Percentiles rank a stretch among this genome's conserved stretches.
Conservation (phyloP, 1,140 invertebrate genomes). For the Pseudomyrmex flavicornis region DNA sequence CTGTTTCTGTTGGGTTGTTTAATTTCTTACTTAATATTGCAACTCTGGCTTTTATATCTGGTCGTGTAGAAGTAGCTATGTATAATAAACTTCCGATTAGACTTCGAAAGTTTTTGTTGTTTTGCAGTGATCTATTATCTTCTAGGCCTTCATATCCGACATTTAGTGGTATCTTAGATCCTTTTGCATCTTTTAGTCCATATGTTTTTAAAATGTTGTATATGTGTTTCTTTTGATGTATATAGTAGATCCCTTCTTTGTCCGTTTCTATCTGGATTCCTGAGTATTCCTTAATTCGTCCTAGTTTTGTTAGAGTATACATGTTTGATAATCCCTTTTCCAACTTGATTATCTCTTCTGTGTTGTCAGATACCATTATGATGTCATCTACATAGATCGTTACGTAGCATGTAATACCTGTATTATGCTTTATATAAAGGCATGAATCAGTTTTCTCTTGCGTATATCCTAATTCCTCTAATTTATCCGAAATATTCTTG, state of each 20-base stretch:
- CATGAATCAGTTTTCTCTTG: not conserved
- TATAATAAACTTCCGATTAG: conserved; percentile 9
- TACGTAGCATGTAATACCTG: not conserved
- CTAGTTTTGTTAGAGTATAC: conserved; percentile 6
- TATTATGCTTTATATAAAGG: not conserved
- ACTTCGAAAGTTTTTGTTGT: not conserved
- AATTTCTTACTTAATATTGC: conserved; percentile 15
- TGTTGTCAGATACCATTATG: not conserved
- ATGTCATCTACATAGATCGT: conserved; percentile 5
- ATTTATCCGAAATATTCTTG: not conserved
- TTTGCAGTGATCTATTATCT: not conserved
- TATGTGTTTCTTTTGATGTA: conserved; percentile 26
- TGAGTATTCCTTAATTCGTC: conserved; percentile 13
- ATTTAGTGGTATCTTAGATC: conserved; percentile 5
- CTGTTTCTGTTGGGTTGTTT: not conserved
- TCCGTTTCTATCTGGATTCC: not conserved
- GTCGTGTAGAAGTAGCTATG: not conserved
- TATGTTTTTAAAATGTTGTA: not conserved
- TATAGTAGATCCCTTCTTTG: not conserved
- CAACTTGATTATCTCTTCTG: not conserved
- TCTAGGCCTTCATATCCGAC: not conserved
- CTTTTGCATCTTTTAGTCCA: conserved; percentile 21
- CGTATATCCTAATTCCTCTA: not conserved
- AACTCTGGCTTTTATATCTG: conserved; percentile 21
- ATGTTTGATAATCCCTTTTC: not conserved